These are phyloP conservation scores for Zaprionus camerounensis DNA, from an alignment of 1,140 invertebrate genomes.

Conservation along the genomic window DNA sequence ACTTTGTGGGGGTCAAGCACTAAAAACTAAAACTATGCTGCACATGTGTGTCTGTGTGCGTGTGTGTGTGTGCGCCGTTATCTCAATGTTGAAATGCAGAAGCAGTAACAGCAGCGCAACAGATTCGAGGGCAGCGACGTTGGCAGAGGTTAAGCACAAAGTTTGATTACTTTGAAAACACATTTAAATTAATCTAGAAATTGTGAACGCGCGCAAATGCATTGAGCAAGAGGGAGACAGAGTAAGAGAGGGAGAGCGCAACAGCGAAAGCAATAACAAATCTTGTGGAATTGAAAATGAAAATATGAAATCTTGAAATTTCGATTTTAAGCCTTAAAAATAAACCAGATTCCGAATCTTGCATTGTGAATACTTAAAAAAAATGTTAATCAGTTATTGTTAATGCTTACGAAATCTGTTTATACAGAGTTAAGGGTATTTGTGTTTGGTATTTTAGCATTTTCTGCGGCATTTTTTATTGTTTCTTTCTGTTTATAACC, in stretches of 20 bases:
- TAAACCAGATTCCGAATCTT: too few relatives aligned
- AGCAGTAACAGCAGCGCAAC: neutral
- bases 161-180: constrained; percentile 46
- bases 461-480: neutral
- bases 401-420: too few relatives aligned
- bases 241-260: neutral
- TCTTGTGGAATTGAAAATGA: constrained; percentile 13
- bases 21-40: constrained; percentile 10
- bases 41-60: neutral
- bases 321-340: neutral
- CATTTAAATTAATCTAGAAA: constrained; percentile 41
- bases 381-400: too few relatives aligned
- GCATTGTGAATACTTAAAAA: too few relatives aligned
- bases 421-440: too few relatives aligned
- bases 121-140: constrained; percentile 3
- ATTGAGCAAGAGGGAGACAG: constrained; percentile 6
- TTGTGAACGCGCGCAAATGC: constrained; percentile 12
- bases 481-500: neutral
- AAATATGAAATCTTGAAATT: neutral
- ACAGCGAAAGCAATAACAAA: neutral
- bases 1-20: constrained; percentile 45
- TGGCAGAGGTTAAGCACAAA: constrained; percentile 41
- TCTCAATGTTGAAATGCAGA: constrained; percentile 30
- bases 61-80: constrained; percentile 14
- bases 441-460: too few relatives aligned